A percentile compares a stretch with the other conserved stretches of the same genome.
Evolutionary conservation across 2,888 invertebrate genomes (phyloP).

Genomic region (Xestia xanthographa): DNA sequence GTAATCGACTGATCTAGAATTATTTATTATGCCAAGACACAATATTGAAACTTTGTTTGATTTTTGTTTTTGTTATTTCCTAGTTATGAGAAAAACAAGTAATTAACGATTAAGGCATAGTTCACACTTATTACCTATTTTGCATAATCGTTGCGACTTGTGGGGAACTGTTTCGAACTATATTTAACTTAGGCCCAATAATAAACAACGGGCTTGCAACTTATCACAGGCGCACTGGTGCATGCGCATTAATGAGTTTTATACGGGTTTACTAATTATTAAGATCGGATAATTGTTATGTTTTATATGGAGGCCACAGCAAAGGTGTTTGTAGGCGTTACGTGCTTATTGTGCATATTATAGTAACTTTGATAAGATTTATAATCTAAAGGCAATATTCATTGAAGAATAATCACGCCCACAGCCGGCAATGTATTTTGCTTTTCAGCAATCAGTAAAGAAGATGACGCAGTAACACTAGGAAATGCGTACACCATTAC

Average conservation of each 20-base stretch:
- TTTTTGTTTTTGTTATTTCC: conserved; percentile 20
- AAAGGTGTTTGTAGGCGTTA: background rate
- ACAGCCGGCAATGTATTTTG: background rate
- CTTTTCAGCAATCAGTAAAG: background rate
- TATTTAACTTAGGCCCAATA: conserved; percentile 30
- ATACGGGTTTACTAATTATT: conserved; percentile 41
- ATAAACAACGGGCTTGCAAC: conserved; percentile 51
- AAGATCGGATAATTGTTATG: conserved; percentile 11
- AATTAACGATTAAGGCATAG: background rate
- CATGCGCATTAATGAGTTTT: conserved; percentile 44
- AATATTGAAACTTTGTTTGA: conserved; percentile 6
- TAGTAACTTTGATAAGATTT: background rate
- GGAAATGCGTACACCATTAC: background rate
- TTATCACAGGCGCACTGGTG: conserved; percentile 43
- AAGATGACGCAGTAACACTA: background rate
- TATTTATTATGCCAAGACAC: conserved; percentile 1
- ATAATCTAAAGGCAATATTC: background rate
- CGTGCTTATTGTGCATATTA: background rate
- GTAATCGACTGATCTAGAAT: conserved; percentile 24
- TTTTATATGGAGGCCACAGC: background rate
- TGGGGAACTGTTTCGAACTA: conserved; percentile 18
- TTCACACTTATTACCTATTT: background rate
- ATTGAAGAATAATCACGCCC: background rate
- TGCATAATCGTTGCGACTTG: conserved; percentile 15
- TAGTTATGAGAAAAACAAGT: background rate